Percentiles rank a stretch among this genome's conserved stretches.
Conservation (phyloP, 2,797 vertebrate species). For the Loriculus beryllinus region DNA sequence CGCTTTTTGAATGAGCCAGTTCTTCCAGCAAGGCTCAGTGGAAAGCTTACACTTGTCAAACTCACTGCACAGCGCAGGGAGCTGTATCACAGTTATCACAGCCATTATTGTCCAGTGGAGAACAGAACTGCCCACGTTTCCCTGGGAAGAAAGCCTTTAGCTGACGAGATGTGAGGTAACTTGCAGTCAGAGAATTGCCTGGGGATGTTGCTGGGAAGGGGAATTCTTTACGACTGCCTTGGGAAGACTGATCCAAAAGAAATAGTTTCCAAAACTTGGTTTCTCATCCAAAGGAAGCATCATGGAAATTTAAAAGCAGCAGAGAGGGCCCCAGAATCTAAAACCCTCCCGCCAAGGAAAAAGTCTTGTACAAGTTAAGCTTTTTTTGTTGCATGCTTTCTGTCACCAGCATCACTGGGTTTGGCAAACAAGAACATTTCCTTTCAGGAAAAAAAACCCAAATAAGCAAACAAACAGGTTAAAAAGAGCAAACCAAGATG, state of each 20-base stretch:
- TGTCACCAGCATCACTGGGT: neutral
- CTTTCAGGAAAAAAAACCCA: neutral
- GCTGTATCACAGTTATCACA: neutral
- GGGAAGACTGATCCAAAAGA: constrained; percentile 63
- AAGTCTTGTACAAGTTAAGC: constrained; percentile 23
- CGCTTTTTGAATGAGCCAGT: neutral
- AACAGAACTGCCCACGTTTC: neutral
- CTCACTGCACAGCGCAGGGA: neutral
- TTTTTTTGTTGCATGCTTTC: constrained; percentile 21
- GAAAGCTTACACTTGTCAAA: constrained; percentile 19
- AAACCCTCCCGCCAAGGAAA: neutral
- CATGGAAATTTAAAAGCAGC: constrained; percentile 59
- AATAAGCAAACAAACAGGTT: neutral
- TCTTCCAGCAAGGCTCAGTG: neutral
- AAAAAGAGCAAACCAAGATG: neutral
- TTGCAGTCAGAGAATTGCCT: constrained; percentile 1
- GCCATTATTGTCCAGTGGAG: neutral
- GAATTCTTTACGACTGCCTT: constrained; percentile 53
- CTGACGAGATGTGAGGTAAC: constrained; percentile 53
- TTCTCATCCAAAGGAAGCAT: constrained; percentile 64
- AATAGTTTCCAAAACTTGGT: constrained; percentile 57
- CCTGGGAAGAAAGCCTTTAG: constrained; percentile 18
- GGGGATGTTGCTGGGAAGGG: constrained; percentile 58
- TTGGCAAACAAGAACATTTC: neutral
- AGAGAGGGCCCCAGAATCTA: constrained; percentile 43